These are phyloP conservation scores for Sesamia nonagrioides DNA, from an alignment of 1,140 invertebrate genomes.

Conservation along the genomic window DNA sequence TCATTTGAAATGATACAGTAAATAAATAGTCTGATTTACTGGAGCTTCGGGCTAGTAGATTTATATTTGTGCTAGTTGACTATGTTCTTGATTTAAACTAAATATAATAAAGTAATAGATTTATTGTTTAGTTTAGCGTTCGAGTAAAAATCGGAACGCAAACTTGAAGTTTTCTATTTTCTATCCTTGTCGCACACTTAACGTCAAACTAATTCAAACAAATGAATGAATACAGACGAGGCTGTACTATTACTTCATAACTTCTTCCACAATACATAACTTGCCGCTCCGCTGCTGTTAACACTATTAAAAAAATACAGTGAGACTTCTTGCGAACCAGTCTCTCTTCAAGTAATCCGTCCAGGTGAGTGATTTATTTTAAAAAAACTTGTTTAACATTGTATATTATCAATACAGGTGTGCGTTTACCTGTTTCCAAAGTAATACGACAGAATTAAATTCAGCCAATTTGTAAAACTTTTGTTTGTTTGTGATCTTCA, in stretches of 20 bases:
- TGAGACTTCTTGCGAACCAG: conserved; percentile 42
- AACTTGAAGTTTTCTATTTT: conserved; percentile 27
- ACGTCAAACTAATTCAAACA: conserved; percentile 50
- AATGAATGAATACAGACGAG: conserved; percentile 38
- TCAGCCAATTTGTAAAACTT: conserved; percentile 24
- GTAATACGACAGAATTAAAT: conserved; percentile 44
- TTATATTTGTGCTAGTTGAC: not conserved
- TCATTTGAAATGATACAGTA: not conserved
- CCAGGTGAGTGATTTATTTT: conserved; percentile 44
- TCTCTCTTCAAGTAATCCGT: conserved; percentile 12
- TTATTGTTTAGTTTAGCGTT: not conserved
- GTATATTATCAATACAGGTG: conserved; percentile 23
- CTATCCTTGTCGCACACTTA: conserved; percentile 49
- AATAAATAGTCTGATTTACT: not conserved
- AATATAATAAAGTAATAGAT: not conserved
- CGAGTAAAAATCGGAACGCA: conserved; percentile 67
- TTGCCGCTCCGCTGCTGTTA: conserved; percentile 66
- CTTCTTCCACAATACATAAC: conserved; percentile 73
- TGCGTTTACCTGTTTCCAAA: conserved; percentile 19
- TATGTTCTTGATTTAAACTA: not conserved
- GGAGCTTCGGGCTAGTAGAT: not conserved
- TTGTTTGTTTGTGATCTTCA: conserved; percentile 27
- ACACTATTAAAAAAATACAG: conserved; percentile 35
- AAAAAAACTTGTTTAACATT: conserved; percentile 4
- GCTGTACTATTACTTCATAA: conserved; percentile 34